Percentiles rank a stretch among this genome's conserved stretches.
These are phyloP conservation scores for Meteorus sp. DNA, from an alignment of 1,140 invertebrate genomes.

Conservation along the genomic window DNA sequence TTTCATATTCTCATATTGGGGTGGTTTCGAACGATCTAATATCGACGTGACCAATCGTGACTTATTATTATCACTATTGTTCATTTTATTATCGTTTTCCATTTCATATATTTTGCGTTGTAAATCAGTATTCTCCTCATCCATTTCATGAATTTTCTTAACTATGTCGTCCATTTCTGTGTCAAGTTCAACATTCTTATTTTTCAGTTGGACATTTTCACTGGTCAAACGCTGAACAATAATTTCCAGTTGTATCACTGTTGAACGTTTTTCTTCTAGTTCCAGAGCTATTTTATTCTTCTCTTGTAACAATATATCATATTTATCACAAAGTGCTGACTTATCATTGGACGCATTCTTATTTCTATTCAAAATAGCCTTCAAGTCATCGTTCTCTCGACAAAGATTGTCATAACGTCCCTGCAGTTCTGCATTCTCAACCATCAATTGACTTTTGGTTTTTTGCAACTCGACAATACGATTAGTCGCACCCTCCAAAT, in stretches of 20 bases:
- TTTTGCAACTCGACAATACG: slow-evolving; percentile 44
- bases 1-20: slow-evolving; percentile 20
- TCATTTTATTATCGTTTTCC: not conserved
- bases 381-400: slow-evolving; percentile 37
- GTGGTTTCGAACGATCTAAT: slow-evolving; percentile 14
- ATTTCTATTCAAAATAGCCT: slow-evolving; percentile 25
- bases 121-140: slow-evolving; percentile 6
- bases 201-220: slow-evolving; percentile 5
- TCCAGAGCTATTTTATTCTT: slow-evolving; percentile 40
- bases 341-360: slow-evolving; percentile 21
- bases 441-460: slow-evolving; percentile 36
- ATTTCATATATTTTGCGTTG: slow-evolving; percentile 15
- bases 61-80: slow-evolving; percentile 23
- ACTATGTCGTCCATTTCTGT: slow-evolving; percentile 42
- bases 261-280: slow-evolving; percentile 37
- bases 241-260: slow-evolving; percentile 23
- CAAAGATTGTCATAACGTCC: slow-evolving; percentile 27
- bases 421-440: slow-evolving; percentile 34
- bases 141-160: slow-evolving; percentile 30
- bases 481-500: slow-evolving; percentile 51
- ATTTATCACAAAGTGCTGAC: slow-evolving; percentile 27
- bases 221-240: slow-evolving; percentile 15
- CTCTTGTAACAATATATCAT: slow-evolving; percentile 34
- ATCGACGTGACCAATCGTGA: slow-evolving; percentile 25
- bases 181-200: slow-evolving; percentile 39